These are phyloP conservation scores for Acanthopagrus latus DNA, from an alignment of 2,797 vertebrate species.

Conservation along the genomic window DNA sequence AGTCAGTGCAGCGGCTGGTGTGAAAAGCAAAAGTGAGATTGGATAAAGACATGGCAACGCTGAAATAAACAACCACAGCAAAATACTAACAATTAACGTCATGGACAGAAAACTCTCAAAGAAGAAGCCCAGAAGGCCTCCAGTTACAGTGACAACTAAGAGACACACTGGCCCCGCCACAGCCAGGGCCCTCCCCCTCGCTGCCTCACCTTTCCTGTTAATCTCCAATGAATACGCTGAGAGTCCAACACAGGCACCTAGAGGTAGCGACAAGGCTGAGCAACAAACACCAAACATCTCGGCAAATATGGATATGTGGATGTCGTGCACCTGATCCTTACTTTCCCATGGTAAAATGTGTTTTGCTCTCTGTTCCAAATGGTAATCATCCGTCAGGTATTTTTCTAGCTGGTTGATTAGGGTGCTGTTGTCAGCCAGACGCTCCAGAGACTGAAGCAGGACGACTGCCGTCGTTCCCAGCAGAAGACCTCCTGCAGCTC, in stretches of 20 bases:
- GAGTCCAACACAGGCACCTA: neutral
- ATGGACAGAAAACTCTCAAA: neutral
- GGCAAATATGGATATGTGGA: neutral
- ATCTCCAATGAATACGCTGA: neutral
- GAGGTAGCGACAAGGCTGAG: neutral
- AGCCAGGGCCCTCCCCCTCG: neutral
- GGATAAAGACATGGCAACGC: no score
- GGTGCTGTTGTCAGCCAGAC: neutral
- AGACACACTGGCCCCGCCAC: neutral
- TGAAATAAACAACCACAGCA: neutral
- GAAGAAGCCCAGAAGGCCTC: neutral
- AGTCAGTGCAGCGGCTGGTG: rapidly evolving
- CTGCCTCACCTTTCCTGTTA: neutral
- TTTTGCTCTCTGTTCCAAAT: no score
- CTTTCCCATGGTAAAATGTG: no score
- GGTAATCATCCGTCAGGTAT: neutral
- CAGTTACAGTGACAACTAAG: neutral
- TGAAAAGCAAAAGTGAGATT: no score
- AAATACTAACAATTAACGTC: neutral
- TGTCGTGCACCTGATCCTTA: neutral
- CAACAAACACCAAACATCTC: neutral
- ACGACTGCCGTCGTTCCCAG: neutral
- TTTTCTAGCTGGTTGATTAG: neutral
- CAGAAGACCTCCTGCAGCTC: slow-evolving; percentile 5
- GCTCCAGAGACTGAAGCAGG: slow-evolving; percentile 3